Conservation (phyloP, 1,140 invertebrate species). For the Lucilia sericata region DNA sequence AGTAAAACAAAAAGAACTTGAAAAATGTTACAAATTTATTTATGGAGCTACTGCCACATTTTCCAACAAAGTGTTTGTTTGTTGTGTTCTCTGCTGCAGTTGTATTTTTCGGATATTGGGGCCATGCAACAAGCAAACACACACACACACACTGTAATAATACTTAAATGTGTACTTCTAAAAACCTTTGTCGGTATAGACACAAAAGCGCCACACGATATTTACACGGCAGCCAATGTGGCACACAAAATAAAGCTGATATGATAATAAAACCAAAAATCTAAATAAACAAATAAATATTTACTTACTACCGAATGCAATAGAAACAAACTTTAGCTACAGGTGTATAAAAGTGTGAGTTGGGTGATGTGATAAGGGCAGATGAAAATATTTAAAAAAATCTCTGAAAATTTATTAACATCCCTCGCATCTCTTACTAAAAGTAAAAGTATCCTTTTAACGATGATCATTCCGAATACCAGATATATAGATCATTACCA, state of each 20-base stretch:
- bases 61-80: background rate
- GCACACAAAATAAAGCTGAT: conserved; percentile 7
- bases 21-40: background rate
- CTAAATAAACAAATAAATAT: no score
- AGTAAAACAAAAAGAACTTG: conserved; percentile 17
- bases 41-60: background rate
- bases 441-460: no score
- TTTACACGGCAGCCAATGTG: conserved; percentile 38
- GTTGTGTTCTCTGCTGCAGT: background rate
- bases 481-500: no score
- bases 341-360: no score
- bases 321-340: no score
- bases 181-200: conserved; percentile 37
- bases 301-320: no score
- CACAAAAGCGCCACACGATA: conserved; percentile 43
- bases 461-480: no score
- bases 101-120: background rate
- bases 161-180: background rate
- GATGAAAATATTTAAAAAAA: no score
- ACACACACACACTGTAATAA: background rate
- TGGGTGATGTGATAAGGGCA: no score
- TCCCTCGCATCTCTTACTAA: no score
- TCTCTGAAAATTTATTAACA: no score
- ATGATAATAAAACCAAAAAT: background rate
- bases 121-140: background rate